phyloP scores from a whole-genome alignment of 2,797 vertebrate species.

The Hypotaenidia philippensis region DNA sequence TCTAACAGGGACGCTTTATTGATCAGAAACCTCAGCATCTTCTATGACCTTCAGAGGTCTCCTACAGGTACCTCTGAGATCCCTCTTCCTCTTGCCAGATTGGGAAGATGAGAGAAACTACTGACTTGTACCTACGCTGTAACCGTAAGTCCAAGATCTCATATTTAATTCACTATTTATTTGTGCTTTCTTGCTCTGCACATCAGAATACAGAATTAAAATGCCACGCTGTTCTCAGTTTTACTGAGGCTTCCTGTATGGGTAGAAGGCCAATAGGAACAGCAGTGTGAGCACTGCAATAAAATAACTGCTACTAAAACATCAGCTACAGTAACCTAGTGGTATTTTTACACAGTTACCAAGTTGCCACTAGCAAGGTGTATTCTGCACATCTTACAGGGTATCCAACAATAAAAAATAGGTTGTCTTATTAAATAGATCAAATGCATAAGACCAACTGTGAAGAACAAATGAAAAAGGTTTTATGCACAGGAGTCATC shows the following conservation, averaged over 20 bases:
- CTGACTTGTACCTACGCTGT: background rate
- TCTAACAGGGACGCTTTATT: background rate
- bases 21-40: background rate
- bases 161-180: background rate
- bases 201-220: background rate
- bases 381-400: background rate
- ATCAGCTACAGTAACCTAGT: background rate
- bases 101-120: background rate
- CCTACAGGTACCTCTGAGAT: background rate
- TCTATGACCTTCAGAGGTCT: background rate
- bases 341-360: background rate
- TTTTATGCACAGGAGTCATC: background rate
- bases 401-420: background rate
- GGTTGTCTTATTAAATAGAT: background rate
- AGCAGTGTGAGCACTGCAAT: background rate
- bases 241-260: background rate
- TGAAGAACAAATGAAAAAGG: background rate
- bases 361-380: background rate
- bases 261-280: background rate
- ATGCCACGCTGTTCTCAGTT: background rate
- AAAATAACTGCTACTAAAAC: background rate
- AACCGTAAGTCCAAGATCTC: background rate
- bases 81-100: background rate
- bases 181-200: background rate
- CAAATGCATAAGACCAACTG: background rate